Evolutionary conservation across 64 coral and sea anemone genomes (phyloP).

Genomic region (Montipora efflorescens): DNA sequence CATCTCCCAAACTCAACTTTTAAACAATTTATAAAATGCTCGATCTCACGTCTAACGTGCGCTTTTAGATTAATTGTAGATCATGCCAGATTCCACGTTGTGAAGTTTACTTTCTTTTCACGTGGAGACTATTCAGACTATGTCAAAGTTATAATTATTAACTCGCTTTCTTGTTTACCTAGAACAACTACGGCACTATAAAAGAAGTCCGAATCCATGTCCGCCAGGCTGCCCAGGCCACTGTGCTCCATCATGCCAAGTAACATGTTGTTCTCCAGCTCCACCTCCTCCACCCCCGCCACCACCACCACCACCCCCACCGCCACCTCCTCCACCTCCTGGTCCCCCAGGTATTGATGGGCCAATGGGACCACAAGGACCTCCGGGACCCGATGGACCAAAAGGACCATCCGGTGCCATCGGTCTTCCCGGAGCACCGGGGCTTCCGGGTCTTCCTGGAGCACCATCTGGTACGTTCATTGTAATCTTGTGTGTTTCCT

Average conservation of each 20-base stretch:
- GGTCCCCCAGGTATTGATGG: conserved; percentile 91
- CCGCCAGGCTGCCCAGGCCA: conserved; percentile 33
- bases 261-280: conserved; percentile 41
- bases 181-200: conserved; percentile 40
- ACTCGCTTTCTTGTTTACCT: not conserved
- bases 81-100: not conserved
- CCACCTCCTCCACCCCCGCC: conserved; percentile 67
- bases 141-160: not conserved
- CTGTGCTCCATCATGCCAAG: conserved; percentile 51
- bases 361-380: conserved; percentile 81
- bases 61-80: not conserved
- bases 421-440: conserved; percentile 78
- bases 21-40: not conserved
- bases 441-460: conserved; percentile 83
- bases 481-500: not conserved
- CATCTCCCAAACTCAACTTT: no score
- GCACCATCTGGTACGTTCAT: conserved; percentile 71
- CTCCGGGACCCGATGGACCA: conserved; percentile 88
- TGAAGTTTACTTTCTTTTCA: not conserved
- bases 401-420: conserved; percentile 85
- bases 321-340: conserved; percentile 77
- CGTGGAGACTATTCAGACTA: not conserved
- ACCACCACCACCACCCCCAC: conserved; percentile 74
- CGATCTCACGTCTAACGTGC: not conserved
- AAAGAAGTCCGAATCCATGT: conserved; percentile 78